Percentiles rank a stretch among this genome's conserved stretches.
Evolutionary conservation across 2,113 vertebrate species (phyloP).

Genomic region (Neolamprologus sp.): DNA sequence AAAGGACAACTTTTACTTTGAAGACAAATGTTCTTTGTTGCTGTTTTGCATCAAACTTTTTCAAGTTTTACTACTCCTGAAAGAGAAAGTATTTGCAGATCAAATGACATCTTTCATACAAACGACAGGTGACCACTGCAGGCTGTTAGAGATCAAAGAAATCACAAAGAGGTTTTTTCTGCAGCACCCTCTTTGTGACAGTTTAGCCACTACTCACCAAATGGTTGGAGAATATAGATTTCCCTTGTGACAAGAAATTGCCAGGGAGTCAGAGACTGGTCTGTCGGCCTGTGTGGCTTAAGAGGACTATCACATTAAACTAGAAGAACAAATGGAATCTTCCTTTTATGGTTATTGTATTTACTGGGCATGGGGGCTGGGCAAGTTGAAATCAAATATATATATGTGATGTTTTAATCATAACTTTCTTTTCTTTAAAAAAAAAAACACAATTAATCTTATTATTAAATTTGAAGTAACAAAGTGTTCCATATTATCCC

Average conservation of each 20-base stretch:
- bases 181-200: background rate
- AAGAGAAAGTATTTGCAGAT: background rate
- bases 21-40: background rate
- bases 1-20: background rate
- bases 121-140: background rate
- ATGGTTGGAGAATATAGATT: background rate
- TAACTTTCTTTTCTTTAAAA: background rate
- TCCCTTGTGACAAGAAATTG: background rate
- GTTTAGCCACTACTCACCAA: background rate
- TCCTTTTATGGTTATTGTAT: background rate
- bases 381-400: background rate
- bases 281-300: background rate
- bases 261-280: background rate
- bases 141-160: background rate
- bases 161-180: background rate
- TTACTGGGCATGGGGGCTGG: background rate
- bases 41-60: background rate
- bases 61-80: background rate
- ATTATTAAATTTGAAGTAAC: background rate
- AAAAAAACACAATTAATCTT: background rate
- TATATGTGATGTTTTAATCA: background rate
- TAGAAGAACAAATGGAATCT: background rate
- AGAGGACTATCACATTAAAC: background rate
- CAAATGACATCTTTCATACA: background rate
- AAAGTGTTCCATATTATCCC: background rate